Base-by-base conservation (phyloP, 1,140 invertebrate genomes). In the Drosophila mojavensis region DNA sequence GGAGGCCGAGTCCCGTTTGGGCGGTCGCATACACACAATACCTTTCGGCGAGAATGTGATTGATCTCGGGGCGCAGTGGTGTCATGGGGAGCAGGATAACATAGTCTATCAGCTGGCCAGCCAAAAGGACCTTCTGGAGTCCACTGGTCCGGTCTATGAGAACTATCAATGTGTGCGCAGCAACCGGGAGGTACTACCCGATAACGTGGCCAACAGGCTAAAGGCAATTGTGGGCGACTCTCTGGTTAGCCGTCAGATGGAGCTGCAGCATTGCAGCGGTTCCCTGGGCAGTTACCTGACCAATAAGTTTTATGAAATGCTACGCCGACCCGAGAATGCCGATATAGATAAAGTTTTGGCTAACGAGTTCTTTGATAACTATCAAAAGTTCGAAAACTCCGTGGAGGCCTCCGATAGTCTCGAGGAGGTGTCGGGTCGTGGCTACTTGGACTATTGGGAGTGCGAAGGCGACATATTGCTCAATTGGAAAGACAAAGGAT, bases 81-180 rank as follows among this genome's bases (percentile, higher is more conserved):
- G 97, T 78, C 97, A 98, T 81, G 97, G 97, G 1, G 94, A 97
- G 91, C 93, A 95, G 69, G 94, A 94, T 39, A 97, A 97, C 92
- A 90, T 94, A 20, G 95, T 96, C 1, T 96, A 94, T 81, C 93
- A 96, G 71, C 79, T 96, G 66, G 95, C 95, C 0, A 94, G 94
- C 48, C 93, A 94, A 24, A 81, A 94, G 15, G 93, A 94, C 75
- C 81, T 96, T 13, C 78, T 95, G 13, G 93, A 93, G 39, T 91
- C 91, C 59, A 90, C 85, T 7, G 81, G 77, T 0, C 79, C 79
- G 2, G 82, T 93, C 33, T 81, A 88, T 17, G 76, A 82, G 53
- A 90, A 79, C 58, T 89, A 92, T 58, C 74, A 92, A 51, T 94
- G 93, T 90, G 78, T 92, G 33, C 81, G 82, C 3, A 78, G 91